Evolutionary conservation across 2,797 vertebrate genomes (phyloP).

Genomic region (Urosaurus nigricauda): DNA sequence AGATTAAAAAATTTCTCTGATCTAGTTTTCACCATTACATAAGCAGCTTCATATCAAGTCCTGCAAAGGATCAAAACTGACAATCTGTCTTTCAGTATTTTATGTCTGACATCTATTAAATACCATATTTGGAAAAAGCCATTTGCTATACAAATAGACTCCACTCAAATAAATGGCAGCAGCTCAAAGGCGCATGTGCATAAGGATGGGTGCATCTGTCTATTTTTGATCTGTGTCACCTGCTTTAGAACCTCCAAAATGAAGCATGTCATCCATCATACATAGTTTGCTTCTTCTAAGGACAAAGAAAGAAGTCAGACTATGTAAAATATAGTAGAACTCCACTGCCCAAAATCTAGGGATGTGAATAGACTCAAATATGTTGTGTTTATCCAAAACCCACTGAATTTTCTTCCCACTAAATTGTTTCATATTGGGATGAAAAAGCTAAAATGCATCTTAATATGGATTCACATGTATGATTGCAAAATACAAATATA

Average conservation of each 20-base stretch:
- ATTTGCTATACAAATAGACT: neutral
- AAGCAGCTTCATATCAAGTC: neutral
- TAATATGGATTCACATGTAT: neutral
- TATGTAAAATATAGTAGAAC: neutral
- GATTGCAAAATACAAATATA: neutral
- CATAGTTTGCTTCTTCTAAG: neutral
- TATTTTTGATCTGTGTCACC: conserved; percentile 1
- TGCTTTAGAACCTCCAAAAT: neutral
- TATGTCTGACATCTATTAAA: neutral
- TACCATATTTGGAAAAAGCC: neutral
- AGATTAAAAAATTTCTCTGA: neutral
- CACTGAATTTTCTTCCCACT: too few species aligned
- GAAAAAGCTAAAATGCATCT: neutral
- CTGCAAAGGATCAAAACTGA: neutral
- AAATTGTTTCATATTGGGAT: too few species aligned
- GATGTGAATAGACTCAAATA: neutral
- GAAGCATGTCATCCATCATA: neutral
- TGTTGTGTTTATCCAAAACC: too few species aligned
- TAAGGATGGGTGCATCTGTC: neutral
- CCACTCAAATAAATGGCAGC: conserved; percentile 1
- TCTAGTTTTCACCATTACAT: neutral
- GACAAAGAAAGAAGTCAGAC: neutral
- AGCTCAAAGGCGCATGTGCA: neutral
- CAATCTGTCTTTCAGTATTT: conserved; percentile 5
- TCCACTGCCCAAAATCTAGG: neutral